Evolutionary conservation across 2,113 vertebrate species (phyloP).

Genomic region (Vidua chalybeata): DNA sequence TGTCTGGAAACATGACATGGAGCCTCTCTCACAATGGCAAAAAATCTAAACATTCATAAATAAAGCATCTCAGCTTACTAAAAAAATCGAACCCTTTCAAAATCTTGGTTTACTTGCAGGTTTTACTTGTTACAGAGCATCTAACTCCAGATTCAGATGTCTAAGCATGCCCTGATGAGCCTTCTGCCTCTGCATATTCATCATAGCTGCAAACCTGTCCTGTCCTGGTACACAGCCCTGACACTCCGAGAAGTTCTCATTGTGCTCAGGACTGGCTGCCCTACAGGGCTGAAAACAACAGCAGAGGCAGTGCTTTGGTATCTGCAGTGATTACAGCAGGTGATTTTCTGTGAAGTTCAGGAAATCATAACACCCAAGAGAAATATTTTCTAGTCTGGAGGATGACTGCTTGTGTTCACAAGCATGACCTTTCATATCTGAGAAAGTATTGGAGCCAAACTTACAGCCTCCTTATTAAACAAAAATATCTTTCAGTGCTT

Average conservation of each 20-base stretch:
- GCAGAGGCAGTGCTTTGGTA: not conserved
- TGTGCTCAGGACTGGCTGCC: not conserved
- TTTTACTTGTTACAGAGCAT: not conserved
- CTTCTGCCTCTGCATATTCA: not conserved
- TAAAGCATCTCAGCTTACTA: not conserved
- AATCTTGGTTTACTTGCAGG: not conserved
- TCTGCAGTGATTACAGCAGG: not conserved
- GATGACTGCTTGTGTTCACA: not conserved
- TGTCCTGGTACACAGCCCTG: not conserved
- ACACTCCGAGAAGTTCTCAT: not conserved
- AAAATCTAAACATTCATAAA: not conserved
- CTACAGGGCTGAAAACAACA: not conserved
- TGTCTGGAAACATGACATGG: constrained; percentile 35
- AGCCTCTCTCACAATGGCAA: not conserved
- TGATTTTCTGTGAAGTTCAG: not conserved
- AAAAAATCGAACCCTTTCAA: not conserved
- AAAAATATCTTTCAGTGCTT: not conserved
- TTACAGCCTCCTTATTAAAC: not conserved
- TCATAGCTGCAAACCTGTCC: not conserved
- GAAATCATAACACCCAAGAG: not conserved
- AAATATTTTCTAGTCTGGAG: not conserved
- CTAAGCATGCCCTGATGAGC: not conserved
- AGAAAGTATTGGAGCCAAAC: not conserved
- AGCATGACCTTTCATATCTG: not conserved
- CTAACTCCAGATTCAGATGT: not conserved